Base-by-base conservation (phyloP, 2,888 invertebrate genomes). In the Ophraella communa region DNA sequence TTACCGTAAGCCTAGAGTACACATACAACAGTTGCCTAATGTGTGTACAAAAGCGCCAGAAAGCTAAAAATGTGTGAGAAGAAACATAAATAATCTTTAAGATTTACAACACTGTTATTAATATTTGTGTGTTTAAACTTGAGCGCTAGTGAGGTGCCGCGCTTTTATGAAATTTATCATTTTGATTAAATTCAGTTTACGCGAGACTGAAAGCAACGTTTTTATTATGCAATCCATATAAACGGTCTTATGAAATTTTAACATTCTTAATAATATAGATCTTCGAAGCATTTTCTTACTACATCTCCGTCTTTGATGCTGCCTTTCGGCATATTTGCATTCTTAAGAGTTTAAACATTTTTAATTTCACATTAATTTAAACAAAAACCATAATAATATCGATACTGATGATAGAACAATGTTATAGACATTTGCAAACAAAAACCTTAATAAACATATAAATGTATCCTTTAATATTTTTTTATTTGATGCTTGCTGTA, bases 31-130 rank as follows among this genome's bases (percentile, higher is more conserved):
- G 47, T 65, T 62, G 45, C 65, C 49, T 54, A 65, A 62, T 62
- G 65, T 65, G 57, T 62, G 57, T 61, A 65, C 62, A 51, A 58
- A 54, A 65, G 65, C 62, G 57, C 52, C 49, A 27, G 49, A 51
- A 33, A 58, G 44, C 33, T 52, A 62, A 65, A 59, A 62, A 65
- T 62, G 59, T 60, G 60, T 44, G 60, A 60, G 61, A 65, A 64
- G 65, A 62, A 65, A 67, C 69, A 67, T 57, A 67, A 69, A 69
- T 67, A 69, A 55, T 54, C 55, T 55, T 24, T 10, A 49, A 62
- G 65, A 69, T 69, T 69, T 67, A 69, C 67, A 62, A 57, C 67
- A 27, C 49, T 17, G 61, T 67, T 62, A 60, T 62, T 64, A 65
- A 69, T 67, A 55, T 69, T 66, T 67, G 65, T 69, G 67, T 66